Percentiles rank a stretch among this genome's conserved stretches.
phyloP scores from a whole-genome alignment of 2,113 vertebrate species.

The Ceuthmochares aereus region DNA sequence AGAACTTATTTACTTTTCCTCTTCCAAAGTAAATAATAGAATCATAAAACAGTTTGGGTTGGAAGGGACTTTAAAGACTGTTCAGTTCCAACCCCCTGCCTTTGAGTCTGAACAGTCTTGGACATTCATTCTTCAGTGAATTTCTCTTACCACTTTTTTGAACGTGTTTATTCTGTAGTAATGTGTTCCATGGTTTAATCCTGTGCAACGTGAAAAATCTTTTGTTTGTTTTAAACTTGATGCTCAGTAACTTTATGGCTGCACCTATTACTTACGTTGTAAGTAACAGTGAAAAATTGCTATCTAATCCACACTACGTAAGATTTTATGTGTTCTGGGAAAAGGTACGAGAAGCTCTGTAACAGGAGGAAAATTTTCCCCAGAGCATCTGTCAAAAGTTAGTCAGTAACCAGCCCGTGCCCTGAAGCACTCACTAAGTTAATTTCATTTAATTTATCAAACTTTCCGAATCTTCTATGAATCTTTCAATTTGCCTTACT shows the following conservation, averaged over 20 bases:
- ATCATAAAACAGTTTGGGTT: too few species aligned
- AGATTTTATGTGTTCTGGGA: not conserved
- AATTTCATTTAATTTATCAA: slow-evolving; percentile 31
- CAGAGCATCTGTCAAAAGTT: not conserved
- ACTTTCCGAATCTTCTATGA: slow-evolving; percentile 6
- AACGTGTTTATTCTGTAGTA: not conserved
- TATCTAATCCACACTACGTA: not conserved
- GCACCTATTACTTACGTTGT: not conserved
- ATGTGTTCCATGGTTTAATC: not conserved
- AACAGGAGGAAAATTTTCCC: not conserved
- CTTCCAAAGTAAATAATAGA: not conserved
- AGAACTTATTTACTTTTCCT: not conserved
- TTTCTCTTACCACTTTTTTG: not conserved
- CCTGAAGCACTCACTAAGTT: slow-evolving; percentile 18
- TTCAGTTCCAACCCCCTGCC: too few species aligned
- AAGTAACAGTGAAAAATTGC: not conserved
- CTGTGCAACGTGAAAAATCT: not conserved
- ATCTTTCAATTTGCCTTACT: not conserved
- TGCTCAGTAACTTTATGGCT: not conserved
- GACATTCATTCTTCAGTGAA: not conserved
- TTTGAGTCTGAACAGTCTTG: not conserved
- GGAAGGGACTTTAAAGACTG: too few species aligned
- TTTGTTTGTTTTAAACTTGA: not conserved
- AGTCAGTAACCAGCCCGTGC: slow-evolving; percentile 8
- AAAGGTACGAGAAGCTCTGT: not conserved